These are phyloP conservation scores for Chirona hameri DNA, from an alignment of 2,888 invertebrate genomes.

Conservation along the genomic window DNA sequence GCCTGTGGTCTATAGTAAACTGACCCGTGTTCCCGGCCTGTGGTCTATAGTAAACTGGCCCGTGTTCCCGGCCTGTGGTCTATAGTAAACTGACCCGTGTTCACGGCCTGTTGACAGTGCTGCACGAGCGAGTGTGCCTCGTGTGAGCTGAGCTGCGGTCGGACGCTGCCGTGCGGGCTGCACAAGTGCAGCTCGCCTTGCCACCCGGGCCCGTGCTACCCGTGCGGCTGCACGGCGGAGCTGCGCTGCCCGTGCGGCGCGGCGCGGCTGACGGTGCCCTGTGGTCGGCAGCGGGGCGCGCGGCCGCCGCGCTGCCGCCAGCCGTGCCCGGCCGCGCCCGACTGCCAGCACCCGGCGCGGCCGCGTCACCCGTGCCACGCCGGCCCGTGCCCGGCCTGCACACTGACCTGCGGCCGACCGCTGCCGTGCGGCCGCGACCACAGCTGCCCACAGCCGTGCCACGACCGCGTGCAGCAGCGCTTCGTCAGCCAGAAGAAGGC, in stretches of 20 bases:
- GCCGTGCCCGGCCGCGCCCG: constrained; percentile 68
- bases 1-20: too few relatives aligned
- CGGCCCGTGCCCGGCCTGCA: constrained; percentile 77
- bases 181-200: constrained; percentile 80
- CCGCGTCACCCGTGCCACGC: constrained; percentile 76
- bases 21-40: too few relatives aligned
- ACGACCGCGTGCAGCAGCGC: constrained; percentile 65
- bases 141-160: constrained; percentile 80
- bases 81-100: too few relatives aligned
- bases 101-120: constrained; percentile 54
- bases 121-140: constrained; percentile 78
- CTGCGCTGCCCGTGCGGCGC: constrained; percentile 74
- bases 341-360: constrained; percentile 75
- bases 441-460: constrained; percentile 67
- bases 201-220: constrained; percentile 79
- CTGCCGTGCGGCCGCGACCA: constrained; percentile 65
- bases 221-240: constrained; percentile 66
- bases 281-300: constrained; percentile 70
- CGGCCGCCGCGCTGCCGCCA: constrained; percentile 74
- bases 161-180: constrained; percentile 74
- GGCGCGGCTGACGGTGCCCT: constrained; percentile 74
- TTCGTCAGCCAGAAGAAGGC: constrained; percentile 51
- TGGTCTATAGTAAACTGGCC: too few relatives aligned
- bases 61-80: too few relatives aligned
- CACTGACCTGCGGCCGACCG: constrained; percentile 64